Evolutionary conservation across 2,797 vertebrate species (phyloP), one percentile per base, ranked within the genome.

Genomic region (Coccyzus lansbergi): DNA sequence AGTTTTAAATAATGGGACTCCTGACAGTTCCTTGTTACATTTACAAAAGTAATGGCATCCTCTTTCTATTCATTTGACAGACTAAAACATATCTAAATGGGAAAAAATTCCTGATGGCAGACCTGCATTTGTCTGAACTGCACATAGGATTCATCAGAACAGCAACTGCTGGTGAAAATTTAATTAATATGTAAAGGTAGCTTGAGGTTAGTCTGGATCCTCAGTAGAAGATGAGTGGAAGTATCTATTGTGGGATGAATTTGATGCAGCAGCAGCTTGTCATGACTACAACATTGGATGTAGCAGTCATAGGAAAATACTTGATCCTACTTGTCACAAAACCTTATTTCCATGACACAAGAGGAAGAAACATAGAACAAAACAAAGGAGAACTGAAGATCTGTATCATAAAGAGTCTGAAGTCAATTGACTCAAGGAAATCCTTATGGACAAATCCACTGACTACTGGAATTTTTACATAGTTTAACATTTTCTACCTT

Each of bases 1-100:
- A 63, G 38, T 60, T 93, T 69, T 81, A 95, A 93, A 83, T 89
- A 94, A 88, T 75, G 34, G 33, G 52, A 40, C 72, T 81, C 65
- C 38, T 80, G 86, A 78, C 72, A 71, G n/a, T 85, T 95, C 83
- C 86, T 87, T 90, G 68, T 75, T 93, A 65, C 79, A 68, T 76
- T 93, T 89, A 38, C 31, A 52, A 46, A 93, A 85, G 38, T 80
- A 91, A 92, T 75, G 55, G 29, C 63, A 94, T 93, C 56, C 33
- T 86, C 31, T 48, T 91, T 94, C 72, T 89, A 58, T 87, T 92
- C 34, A 49, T 36, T 69, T 91, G 88, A 55, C 62, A 83, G 68
- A 21, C 13, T 90, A 82, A 88, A 83, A 59, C 3, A 17, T 62
- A 75, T 71, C 88, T 79, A 81, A 76, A 63, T 77, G 75, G 53